These are phyloP conservation scores for Dyspetes luteomarginatus DNA, from an alignment of 2,888 invertebrate genomes.

Conservation along the genomic window DNA sequence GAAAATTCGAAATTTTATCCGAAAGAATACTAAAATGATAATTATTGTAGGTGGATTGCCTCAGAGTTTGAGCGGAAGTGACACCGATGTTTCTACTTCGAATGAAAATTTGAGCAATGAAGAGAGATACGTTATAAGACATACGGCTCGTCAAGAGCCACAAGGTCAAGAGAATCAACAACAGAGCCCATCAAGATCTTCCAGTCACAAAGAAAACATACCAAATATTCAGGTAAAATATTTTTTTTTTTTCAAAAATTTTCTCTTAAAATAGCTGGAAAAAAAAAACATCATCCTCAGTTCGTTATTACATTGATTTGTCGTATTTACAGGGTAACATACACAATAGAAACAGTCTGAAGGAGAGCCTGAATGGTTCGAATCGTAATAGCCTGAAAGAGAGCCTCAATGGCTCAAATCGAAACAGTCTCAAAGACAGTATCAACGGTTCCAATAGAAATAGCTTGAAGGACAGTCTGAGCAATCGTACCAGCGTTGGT, in stretches of 20 bases:
- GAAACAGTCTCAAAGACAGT: constrained; percentile 82
- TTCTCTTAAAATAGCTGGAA: background rate
- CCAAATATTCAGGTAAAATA: constrained; percentile 80
- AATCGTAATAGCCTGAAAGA: constrained; percentile 82
- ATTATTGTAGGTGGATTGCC: constrained; percentile 86
- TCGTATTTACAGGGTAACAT: constrained; percentile 77
- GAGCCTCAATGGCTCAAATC: constrained; percentile 81
- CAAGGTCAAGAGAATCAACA: constrained; percentile 94
- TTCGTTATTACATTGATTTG: background rate
- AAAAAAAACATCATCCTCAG: constrained; percentile 4
- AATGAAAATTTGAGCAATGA: constrained; percentile 95
- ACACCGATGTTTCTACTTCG: constrained; percentile 95
- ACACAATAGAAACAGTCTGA: constrained; percentile 81
- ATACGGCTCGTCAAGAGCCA: constrained; percentile 94
- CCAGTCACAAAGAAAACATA: constrained; percentile 81
- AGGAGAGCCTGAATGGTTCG: constrained; percentile 80
- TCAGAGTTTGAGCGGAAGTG: constrained; percentile 93
- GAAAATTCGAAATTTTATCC: too few species aligned
- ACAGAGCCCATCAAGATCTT: constrained; percentile 86
- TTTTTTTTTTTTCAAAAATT: background rate
- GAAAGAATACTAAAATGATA: background rate
- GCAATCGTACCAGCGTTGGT: constrained; percentile 88
- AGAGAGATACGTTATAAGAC: constrained; percentile 92
- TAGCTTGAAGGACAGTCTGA: constrained; percentile 85
- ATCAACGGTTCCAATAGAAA: constrained; percentile 82